Percentiles rank a stretch among this genome's conserved stretches.
These are phyloP conservation scores for Epinephelus fuscoguttatus DNA, from an alignment of 2,113 vertebrate genomes.

Conservation along the genomic window DNA sequence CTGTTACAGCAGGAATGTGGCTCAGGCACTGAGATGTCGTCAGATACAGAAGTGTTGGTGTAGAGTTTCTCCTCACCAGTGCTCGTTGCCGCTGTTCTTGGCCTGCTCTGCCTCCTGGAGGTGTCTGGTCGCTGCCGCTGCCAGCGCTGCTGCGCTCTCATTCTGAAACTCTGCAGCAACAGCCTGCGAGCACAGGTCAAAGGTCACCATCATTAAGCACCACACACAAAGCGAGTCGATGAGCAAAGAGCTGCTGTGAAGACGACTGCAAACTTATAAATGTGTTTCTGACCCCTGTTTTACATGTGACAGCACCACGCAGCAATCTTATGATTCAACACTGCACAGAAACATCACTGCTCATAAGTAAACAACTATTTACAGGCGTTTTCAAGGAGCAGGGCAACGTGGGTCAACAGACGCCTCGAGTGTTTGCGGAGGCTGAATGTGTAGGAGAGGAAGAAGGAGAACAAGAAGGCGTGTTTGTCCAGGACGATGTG, in stretches of 20 bases:
- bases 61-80: constrained; percentile 87
- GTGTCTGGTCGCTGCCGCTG: constrained; percentile 94
- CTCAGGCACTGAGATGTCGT: not conserved
- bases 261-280: not conserved
- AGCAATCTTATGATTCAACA: not conserved
- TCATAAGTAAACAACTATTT: not conserved
- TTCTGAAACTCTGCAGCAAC: constrained; percentile 98
- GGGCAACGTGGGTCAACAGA: not conserved
- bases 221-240: not conserved
- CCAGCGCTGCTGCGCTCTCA: constrained; percentile 95
- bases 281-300: not conserved
- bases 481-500: not conserved
- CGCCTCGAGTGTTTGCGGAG: not conserved
- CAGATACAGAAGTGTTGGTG: not conserved
- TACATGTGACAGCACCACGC: not conserved
- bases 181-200: constrained; percentile 82
- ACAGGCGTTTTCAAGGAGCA: not conserved
- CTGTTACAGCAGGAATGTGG: not conserved
- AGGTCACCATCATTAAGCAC: not conserved
- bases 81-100: constrained; percentile 88
- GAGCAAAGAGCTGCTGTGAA: not conserved
- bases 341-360: not conserved
- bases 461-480: not conserved
- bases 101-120: constrained; percentile 97
- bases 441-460: not conserved